phyloP scores from a whole-genome alignment of 2,113 vertebrate species.

The Chlorocebus sabaeus region DNA sequence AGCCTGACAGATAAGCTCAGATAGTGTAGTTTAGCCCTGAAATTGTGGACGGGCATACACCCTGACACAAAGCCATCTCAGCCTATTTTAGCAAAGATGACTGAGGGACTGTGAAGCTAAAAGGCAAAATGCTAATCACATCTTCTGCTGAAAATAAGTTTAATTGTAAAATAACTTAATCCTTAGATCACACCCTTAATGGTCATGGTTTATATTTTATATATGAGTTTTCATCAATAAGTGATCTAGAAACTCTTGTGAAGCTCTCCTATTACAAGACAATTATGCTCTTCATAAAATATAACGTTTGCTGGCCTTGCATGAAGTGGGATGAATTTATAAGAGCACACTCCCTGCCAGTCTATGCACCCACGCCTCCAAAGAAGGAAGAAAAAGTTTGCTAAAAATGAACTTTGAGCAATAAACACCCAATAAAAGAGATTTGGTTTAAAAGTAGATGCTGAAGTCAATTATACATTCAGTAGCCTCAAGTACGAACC shows the following conservation, averaged over 20 bases:
- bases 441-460: background rate
- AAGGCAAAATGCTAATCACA: background rate
- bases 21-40: background rate
- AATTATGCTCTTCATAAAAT: background rate
- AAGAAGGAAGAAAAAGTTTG: background rate
- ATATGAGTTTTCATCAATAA: background rate
- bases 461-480: background rate
- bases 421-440: background rate
- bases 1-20: background rate
- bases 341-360: background rate
- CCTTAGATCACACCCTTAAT: background rate
- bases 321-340: background rate
- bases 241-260: background rate
- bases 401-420: background rate
- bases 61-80: background rate
- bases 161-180: background rate
- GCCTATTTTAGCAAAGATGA: background rate
- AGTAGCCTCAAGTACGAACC: background rate
- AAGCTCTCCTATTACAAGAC: background rate
- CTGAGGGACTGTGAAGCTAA: background rate
- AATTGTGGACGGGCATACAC: background rate
- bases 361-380: rapidly evolving
- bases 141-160: background rate
- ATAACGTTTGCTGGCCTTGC: background rate
- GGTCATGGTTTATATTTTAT: background rate